These are phyloP conservation scores for Rhinoderma darwinii DNA, from an alignment of 2,113 vertebrate species.

Conservation along the genomic window DNA sequence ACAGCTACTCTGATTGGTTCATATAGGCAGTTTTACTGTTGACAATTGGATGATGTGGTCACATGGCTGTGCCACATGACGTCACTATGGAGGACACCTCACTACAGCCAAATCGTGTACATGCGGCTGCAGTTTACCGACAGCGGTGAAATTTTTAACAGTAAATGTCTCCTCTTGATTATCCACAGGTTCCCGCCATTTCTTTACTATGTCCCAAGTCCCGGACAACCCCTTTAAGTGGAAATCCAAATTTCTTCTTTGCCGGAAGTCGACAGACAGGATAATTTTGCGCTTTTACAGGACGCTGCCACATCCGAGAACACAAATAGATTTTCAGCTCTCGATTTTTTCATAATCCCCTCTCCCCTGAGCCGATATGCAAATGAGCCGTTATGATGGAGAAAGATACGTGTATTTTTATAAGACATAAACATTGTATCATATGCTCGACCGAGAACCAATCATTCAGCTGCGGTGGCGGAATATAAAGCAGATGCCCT, in stretches of 20 bases:
- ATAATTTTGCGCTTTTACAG: constrained; percentile 8
- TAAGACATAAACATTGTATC: constrained; percentile 15
- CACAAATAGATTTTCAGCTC: background rate
- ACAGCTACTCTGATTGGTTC: too few relatives aligned
- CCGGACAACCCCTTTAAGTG: background rate
- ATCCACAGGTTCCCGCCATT: too few relatives aligned
- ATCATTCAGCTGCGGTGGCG: background rate
- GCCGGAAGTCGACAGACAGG: background rate
- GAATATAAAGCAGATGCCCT: constrained; percentile 53
- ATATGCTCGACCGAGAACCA: background rate
- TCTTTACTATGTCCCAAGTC: background rate
- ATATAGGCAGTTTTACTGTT: too few relatives aligned
- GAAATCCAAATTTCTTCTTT: background rate
- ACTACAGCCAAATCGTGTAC: too few relatives aligned
- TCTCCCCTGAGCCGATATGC: background rate
- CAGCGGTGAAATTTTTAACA: too few relatives aligned
- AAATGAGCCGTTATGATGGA: background rate
- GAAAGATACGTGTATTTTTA: constrained; percentile 7
- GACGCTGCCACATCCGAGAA: background rate
- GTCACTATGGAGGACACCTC: too few relatives aligned
- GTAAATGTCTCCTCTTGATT: too few relatives aligned
- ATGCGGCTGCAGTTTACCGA: too few relatives aligned
- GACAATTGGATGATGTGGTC: background rate
- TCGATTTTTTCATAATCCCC: background rate
- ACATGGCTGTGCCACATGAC: too few relatives aligned